Conservation (phyloP, 2,888 invertebrate species). For the Dasysyrphus tricinctus region DNA sequence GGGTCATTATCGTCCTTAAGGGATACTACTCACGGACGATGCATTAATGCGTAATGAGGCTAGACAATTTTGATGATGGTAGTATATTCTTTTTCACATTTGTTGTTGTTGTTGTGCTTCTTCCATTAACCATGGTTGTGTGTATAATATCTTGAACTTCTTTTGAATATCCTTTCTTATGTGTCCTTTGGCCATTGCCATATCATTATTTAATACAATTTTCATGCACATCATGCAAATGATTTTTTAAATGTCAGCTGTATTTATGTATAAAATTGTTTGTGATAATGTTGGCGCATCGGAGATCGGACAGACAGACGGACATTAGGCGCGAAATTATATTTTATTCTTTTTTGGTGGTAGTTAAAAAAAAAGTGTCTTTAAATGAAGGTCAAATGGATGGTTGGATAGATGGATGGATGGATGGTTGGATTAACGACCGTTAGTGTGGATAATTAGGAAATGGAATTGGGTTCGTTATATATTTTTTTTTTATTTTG, state of each 20-base stretch:
- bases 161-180: conserved; percentile 16
- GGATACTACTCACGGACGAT: conserved; percentile 65
- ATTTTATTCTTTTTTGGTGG: background rate
- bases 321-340: conserved; percentile 68
- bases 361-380: conserved; percentile 6
- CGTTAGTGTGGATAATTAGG: conserved; percentile 68
- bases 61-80: conserved; percentile 66
- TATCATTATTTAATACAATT: conserved; percentile 39
- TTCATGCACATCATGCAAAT: conserved; percentile 67
- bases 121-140: background rate
- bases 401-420: conserved; percentile 5
- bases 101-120: background rate
- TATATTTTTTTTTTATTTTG: conserved; percentile 1
- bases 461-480: conserved; percentile 9
- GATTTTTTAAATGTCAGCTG: conserved; percentile 74
- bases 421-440: conserved; percentile 40
- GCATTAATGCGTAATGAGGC: conserved; percentile 75
- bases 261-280: conserved; percentile 41
- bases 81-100: conserved; percentile 7
- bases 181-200: conserved; percentile 33
- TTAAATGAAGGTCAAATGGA: conserved; percentile 39
- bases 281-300: conserved; percentile 7
- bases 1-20: conserved; percentile 74
- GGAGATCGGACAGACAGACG: conserved; percentile 26
- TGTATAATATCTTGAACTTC: background rate